phyloP scores from a whole-genome alignment of 2,888 invertebrate species.

The Odontocerum albicorne region DNA sequence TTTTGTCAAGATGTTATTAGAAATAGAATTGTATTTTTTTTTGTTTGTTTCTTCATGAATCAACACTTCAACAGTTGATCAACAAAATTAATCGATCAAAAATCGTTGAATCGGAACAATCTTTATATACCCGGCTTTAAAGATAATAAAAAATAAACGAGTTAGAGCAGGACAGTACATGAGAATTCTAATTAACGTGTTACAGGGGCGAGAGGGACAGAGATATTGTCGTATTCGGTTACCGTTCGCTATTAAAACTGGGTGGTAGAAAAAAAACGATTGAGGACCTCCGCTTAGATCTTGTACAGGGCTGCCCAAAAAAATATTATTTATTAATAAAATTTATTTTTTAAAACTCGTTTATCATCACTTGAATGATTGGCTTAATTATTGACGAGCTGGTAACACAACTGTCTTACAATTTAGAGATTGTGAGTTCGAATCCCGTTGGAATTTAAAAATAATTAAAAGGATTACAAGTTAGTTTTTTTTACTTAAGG shows the following conservation, averaged over 20 bases:
- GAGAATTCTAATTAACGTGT: not conserved
- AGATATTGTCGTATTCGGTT: conserved; percentile 13
- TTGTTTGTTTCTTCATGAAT: too few relatives aligned
- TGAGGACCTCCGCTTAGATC: conserved; percentile 16
- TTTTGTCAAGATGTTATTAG: too few relatives aligned
- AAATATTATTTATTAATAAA: not conserved
- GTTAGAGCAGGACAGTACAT: not conserved
- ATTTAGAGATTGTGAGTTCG: too few relatives aligned
- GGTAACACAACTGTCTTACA: too few relatives aligned
- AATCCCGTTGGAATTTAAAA: too few relatives aligned
- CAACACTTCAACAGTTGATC: not conserved
- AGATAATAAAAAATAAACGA: not conserved
- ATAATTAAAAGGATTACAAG: too few relatives aligned
- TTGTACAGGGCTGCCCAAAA: conserved; percentile 4
- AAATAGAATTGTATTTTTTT: too few relatives aligned
- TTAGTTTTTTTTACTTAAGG: too few relatives aligned
- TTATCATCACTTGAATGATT: too few relatives aligned
- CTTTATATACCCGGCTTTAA: not conserved
- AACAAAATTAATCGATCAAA: not conserved
- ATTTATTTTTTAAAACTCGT: too few relatives aligned
- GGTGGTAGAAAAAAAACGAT: conserved; percentile 15
- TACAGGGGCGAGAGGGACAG: conserved; percentile 12
- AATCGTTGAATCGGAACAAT: not conserved
- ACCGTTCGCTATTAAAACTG: conserved; percentile 13
- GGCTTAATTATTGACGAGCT: too few relatives aligned